These are phyloP conservation scores for Mastacembelus armatus DNA, from an alignment of 2,797 vertebrate genomes.

Conservation along the genomic window DNA sequence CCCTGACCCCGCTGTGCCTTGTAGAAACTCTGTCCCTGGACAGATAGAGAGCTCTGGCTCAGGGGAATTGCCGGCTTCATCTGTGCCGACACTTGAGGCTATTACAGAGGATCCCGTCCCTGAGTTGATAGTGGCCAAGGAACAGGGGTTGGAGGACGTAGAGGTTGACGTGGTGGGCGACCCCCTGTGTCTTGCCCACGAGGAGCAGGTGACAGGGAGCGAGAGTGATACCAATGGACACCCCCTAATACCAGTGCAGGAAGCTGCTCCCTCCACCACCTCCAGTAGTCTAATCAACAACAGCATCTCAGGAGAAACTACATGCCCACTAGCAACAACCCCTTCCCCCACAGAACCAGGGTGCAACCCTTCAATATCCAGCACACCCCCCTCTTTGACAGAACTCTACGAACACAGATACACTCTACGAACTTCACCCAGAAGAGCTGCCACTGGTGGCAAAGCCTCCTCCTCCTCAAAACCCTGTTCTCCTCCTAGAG, in stretches of 20 bases:
- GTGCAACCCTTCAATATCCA: slow-evolving; percentile 74
- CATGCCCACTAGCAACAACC: slow-evolving; percentile 74
- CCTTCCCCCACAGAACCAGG: slow-evolving; percentile 75
- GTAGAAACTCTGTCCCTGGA: slow-evolving; percentile 89
- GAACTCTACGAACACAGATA: slow-evolving; percentile 98
- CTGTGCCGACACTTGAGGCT: slow-evolving; percentile 56
- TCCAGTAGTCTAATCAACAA: slow-evolving; percentile 76
- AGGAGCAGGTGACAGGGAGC: slow-evolving; percentile 83
- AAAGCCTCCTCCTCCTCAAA: slow-evolving; percentile 90
- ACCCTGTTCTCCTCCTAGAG: slow-evolving; percentile 88
- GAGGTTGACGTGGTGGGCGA: slow-evolving; percentile 95
- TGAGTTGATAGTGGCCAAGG: slow-evolving; percentile 86
- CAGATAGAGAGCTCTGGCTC: slow-evolving; percentile 84
- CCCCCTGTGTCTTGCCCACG: slow-evolving; percentile 85
- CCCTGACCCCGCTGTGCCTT: slow-evolving; percentile 95
- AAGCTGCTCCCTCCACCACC: slow-evolving; percentile 59
- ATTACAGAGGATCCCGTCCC: slow-evolving; percentile 80
- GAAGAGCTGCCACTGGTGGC: slow-evolving; percentile 85
- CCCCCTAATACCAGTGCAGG: slow-evolving; percentile 51
- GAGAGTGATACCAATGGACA: slow-evolving; percentile 63
- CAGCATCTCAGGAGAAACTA: slow-evolving; percentile 90
- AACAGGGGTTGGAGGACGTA: slow-evolving; percentile 91
- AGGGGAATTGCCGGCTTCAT: slow-evolving; percentile 55
- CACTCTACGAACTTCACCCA: slow-evolving; percentile 94
- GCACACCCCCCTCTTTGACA: slow-evolving; percentile 86